Evolutionary conservation across 2,113 vertebrate genomes (phyloP), one percentile per base, ranked within the genome.

Genomic region (Ariopsis seemanni): DNA sequence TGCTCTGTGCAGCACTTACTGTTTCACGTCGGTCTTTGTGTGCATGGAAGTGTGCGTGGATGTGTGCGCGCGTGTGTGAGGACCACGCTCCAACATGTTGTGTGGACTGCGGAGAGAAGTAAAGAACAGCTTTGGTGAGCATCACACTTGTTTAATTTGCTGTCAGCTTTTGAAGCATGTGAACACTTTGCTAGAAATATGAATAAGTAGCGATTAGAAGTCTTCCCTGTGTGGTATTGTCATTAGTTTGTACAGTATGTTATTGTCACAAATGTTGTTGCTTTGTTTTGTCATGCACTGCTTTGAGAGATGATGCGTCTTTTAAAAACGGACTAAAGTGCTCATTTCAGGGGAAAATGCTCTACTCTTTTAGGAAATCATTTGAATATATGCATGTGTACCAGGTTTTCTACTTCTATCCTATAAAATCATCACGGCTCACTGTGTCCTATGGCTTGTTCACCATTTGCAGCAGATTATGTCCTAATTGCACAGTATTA

Each of bases 71-170:
- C 17, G 74, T 78, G 74, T 78, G 82, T 79, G 42, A 80, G 65
- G 52, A 53, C 50, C 87, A 86, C 67, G 63, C 91, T 91, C 88
- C 93, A 94, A 91, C 92, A 96, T 96, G 96, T 94, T 96, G 87
- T 96, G 96, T 89, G 96, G 96, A 89, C 93, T 96, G 90, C 95
- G 92, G 91, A 95, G 95, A 92, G 96, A 96, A 90, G 93, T 96
- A 89, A 95, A 95, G 89, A 94, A 92, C 77, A 95, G 94, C 91
- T 94, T 95, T 9, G 95, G 96, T 96, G 92, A 96, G 96, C 94
- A 15, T 83, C 48, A n/a, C 52, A 50, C 34, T 50, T 69, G 78
- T 90, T 88, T 87, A 30, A 57, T 55, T 30, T n/a, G 65, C 60
- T 42, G 30, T 65, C 6, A 17, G 9, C 7, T 52, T 81, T 11